A percentile compares a stretch with the other conserved stretches of the same genome.
Conservation (phyloP, 1,140 invertebrate genomes). For the Coenobita brevimanus region DNA sequence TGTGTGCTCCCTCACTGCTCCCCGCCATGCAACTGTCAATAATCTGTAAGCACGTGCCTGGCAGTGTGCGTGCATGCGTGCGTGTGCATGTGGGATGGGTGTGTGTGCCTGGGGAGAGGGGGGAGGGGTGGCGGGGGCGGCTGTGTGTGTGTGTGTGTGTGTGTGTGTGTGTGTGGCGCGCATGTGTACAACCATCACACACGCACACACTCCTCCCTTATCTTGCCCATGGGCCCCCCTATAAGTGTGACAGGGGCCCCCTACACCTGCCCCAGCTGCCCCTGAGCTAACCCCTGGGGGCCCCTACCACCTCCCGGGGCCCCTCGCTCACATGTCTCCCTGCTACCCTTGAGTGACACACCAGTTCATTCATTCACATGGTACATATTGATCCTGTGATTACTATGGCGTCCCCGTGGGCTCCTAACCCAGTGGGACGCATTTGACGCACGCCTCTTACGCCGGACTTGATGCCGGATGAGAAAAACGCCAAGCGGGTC, state of each 20-base stretch:
- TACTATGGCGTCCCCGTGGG: background rate
- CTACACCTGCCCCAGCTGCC: too few species aligned
- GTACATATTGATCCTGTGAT: conserved; percentile 47
- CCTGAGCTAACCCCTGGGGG: too few species aligned
- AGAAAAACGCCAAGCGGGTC: conserved; percentile 29
- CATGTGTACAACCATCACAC: conserved; percentile 47
- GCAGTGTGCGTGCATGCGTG: conserved; percentile 55
- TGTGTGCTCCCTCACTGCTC: conserved; percentile 49
- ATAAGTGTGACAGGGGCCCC: too few species aligned
- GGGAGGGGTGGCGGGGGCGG: conserved; percentile 17
- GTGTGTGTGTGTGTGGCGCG: conserved; percentile 5
- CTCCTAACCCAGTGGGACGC: background rate
- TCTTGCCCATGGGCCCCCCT: conserved; percentile 16
- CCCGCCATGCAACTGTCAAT: conserved; percentile 62
- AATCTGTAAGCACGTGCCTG: conserved; percentile 60
- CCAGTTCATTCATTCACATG: conserved; percentile 64
- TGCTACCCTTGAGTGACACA: conserved; percentile 54
- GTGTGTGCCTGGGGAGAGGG: conserved; percentile 28
- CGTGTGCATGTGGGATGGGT: conserved; percentile 44
- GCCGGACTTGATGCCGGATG: background rate
- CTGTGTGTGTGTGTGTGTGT: conserved; percentile 42
- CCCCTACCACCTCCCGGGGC: conserved; percentile 34
- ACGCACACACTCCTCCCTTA: conserved; percentile 35
- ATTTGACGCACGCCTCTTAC: background rate
- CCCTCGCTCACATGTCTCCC: conserved; percentile 43